Base-by-base conservation (phyloP, 2,113 vertebrate species). In the Osmerus mordax region DNA sequence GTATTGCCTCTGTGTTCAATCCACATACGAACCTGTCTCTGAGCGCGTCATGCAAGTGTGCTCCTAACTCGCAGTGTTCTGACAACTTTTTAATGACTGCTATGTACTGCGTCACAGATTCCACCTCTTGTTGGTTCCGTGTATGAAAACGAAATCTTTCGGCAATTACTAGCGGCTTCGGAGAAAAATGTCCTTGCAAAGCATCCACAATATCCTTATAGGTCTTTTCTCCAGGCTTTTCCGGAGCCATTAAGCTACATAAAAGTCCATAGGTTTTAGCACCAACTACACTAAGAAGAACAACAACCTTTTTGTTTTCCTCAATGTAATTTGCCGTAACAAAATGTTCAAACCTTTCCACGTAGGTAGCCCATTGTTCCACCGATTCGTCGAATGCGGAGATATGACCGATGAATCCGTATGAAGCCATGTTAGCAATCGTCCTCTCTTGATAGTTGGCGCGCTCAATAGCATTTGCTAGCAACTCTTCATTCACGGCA, bases 1-100 rank as follows among this genome's bases (percentile, higher is more conserved):
- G 81, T 76, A 75, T 71, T 64, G 83, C 80, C 78, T 84, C 77
- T 16, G 69, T 84, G 75, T 79, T 84, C 71, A 86, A 76, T 54
- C 83, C 81, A 70, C 87, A 88, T 72, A 85, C 82, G 69, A 78
- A 78, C 72, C 84, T 78, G 82, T 88, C 85, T 79, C 85, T 81
- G 78, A 86, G 73, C 65, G 78, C 72, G 70, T 89, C 83, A 72
- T 73, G 80, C 83, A 88, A 71, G 75, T 78, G 70, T 65, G 73
- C 81, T 71, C 83, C 87, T 81, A 83, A 88, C 83, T 87, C 83
- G 70, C 75, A 78, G 67, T 59, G 21, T 51, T 70, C 60, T 4
- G 14, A 41, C 4, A 68, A 25, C 16, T 61, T 84, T 67, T 71
- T 75, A 66, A 88, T 75, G 67, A 69, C 83, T 78, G 86, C 81